phyloP scores from a whole-genome alignment of 2,113 vertebrate species.

The Apaloderma vittatum region DNA sequence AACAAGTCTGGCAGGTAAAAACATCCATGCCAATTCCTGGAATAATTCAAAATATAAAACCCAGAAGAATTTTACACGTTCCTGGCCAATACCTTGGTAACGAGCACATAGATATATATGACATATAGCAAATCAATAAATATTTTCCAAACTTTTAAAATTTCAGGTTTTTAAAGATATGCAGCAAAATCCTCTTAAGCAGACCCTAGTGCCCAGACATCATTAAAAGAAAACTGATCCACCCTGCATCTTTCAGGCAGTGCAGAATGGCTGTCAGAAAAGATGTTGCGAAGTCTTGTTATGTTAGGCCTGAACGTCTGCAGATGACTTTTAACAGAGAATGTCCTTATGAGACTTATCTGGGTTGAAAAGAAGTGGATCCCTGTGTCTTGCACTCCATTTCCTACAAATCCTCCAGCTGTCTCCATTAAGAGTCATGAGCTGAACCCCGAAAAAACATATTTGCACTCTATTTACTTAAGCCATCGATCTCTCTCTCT shows the following conservation, averaged over 20 bases:
- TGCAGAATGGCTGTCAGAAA: background rate
- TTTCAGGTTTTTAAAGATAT: background rate
- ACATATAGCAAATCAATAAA: background rate
- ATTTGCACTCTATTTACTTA: background rate
- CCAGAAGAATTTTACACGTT: background rate
- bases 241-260: background rate
- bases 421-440: background rate
- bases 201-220: background rate
- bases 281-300: background rate
- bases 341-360: background rate
- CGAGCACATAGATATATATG: background rate
- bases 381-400: background rate
- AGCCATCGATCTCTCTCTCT: background rate
- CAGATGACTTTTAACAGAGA: background rate
- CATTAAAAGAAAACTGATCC: background rate
- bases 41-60: background rate
- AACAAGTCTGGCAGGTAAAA: background rate
- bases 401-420: background rate
- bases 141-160: background rate
- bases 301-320: background rate
- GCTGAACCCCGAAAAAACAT: background rate
- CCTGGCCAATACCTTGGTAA: background rate
- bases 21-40: background rate
- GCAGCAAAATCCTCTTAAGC: background rate
- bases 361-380: background rate